Base-by-base conservation (phyloP, 1,140 invertebrate species). In the Hestina assimilis region DNA sequence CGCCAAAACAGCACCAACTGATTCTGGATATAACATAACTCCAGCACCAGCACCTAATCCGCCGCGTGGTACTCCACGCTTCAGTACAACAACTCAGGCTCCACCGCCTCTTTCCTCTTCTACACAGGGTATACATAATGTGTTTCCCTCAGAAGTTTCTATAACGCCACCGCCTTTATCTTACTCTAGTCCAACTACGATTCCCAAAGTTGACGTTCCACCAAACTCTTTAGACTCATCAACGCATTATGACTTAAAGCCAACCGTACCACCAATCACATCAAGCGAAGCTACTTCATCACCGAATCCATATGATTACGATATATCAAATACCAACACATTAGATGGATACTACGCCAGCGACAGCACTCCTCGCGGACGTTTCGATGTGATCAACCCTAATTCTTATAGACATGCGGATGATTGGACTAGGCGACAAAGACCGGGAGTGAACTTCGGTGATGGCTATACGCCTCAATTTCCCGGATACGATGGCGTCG, bases 401-500 rank as follows among this genome's bases (percentile, higher is more conserved):
- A 77, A 79, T 45, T 75, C 75, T 12, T 79, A 83, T 47, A 69
- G 77, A 62, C 70, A 82, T 47, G 62, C 79, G 45, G 69, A 81
- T 43, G 80, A 73, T 15, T 84, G 83, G 83, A 59, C 64, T 14
- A 64, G 68, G 38, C 31, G 75, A 47, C 76, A 79, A 23, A 65
- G 61, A 28, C 46, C 65, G 9, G 63, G 53, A 7, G 47, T 64
- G 4, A 52, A 51, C 17, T n/a, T 91, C 21, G 90, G 90, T n/a
- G 90, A 91, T 68, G 90, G 89, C 2, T 91, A 91, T 57, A 89
- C 91, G 12, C 88, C 88, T 1, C 90, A 91, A 59, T 91, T 83
- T 56, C 90, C 90, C 0, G 75, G 87, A 1, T 95, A 95, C 66
- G 94, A 95, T 74, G 95, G 94, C 0, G 90, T 93, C 1, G 91